phyloP scores from a whole-genome alignment of 2,113 vertebrate genomes.

The Ceuthmochares aereus region DNA sequence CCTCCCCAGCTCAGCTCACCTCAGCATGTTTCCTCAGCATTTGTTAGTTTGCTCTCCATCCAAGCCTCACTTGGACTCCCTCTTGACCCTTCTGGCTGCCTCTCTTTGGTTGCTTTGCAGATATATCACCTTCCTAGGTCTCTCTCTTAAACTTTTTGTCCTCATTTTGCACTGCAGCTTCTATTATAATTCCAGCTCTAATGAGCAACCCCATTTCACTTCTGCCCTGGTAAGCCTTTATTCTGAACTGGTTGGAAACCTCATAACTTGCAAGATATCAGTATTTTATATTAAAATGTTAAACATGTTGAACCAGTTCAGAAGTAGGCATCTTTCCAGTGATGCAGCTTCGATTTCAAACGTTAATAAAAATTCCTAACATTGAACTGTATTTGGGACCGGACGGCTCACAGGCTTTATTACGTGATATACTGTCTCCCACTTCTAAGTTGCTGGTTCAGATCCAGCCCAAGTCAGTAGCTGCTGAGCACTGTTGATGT shows the following conservation, averaged over 20 bases:
- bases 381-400: slow-evolving; percentile 18
- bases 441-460: not conserved
- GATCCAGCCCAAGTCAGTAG: slow-evolving; percentile 23
- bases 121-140: not conserved
- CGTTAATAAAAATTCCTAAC: slow-evolving; percentile 63
- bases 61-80: not conserved
- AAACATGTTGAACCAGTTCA: slow-evolving; percentile 71
- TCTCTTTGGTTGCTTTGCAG: not conserved
- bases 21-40: not conserved
- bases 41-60: not conserved
- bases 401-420: not conserved
- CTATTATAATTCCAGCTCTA: not conserved
- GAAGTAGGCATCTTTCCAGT: slow-evolving; percentile 61
- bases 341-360: slow-evolving; percentile 53
- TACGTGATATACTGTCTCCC: not conserved
- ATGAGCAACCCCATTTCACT: not conserved
- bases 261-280: slow-evolving; percentile 10
- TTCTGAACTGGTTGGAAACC: not conserved
- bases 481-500: not conserved
- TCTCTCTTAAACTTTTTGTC: not conserved
- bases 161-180: not conserved
- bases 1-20: not conserved
- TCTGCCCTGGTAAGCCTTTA: not conserved
- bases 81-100: not conserved
- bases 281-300: slow-evolving; percentile 29